A percentile compares a stretch with the other conserved stretches of the same genome.
phyloP scores from a whole-genome alignment of 2,113 vertebrate species.

The Lichenostomus cassidix region DNA sequence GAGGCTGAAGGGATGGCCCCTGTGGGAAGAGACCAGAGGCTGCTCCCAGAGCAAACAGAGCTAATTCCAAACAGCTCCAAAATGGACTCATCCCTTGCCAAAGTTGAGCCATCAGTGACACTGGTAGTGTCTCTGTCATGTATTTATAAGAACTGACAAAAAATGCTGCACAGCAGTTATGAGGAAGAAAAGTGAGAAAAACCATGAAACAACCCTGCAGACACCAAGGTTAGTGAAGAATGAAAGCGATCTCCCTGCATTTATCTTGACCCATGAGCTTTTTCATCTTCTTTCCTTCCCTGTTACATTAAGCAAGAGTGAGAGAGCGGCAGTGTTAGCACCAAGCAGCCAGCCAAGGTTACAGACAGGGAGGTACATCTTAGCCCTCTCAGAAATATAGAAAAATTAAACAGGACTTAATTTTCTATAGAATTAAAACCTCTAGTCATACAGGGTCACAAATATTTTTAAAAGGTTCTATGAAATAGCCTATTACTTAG shows the following conservation, averaged over 20 bases:
- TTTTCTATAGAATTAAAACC: neutral
- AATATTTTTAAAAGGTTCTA: neutral
- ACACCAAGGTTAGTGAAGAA: neutral
- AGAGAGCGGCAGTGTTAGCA: neutral
- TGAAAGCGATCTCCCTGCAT: neutral
- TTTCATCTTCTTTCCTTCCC: neutral
- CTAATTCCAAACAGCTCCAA: neutral
- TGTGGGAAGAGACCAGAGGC: neutral
- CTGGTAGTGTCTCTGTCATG: accelerated
- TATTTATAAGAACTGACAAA: neutral
- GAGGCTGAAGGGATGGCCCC: neutral
- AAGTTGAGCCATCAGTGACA: neutral
- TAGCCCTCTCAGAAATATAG: neutral
- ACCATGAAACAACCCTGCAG: neutral
- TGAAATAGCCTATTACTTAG: neutral
- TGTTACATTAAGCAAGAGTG: accelerated
- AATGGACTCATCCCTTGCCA: neutral
- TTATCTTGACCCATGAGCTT: neutral
- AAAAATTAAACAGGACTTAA: neutral
- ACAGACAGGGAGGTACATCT: neutral
- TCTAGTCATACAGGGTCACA: neutral
- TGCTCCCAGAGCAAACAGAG: neutral
- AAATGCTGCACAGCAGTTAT: neutral
- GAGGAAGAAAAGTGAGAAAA: neutral
- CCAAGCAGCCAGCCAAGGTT: neutral